These are phyloP conservation scores for Pantherophis vulpinus DNA, from an alignment of 2,797 vertebrate species.

Conservation along the genomic window DNA sequence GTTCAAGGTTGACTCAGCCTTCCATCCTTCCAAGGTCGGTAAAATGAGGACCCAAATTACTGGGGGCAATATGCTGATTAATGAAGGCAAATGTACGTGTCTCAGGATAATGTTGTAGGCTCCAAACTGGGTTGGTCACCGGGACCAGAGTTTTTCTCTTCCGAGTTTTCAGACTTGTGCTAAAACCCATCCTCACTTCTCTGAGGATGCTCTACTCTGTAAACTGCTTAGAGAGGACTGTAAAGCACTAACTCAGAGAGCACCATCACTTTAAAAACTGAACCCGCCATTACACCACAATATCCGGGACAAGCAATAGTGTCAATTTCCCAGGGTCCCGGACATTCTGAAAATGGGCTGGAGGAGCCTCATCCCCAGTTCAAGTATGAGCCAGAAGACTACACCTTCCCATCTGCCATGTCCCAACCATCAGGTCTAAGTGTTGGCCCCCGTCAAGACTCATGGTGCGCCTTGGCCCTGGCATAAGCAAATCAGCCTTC, in stretches of 20 bases:
- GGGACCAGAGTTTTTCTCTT: not conserved
- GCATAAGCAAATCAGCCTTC: constrained; percentile 71
- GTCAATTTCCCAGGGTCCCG: constrained; percentile 54
- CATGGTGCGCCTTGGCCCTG: constrained; percentile 90
- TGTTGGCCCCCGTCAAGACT: constrained; percentile 73
- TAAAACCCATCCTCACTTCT: not conserved
- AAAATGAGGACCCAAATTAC: not conserved
- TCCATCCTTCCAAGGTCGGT: not conserved
- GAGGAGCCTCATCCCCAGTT: constrained; percentile 80
- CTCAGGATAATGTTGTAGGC: not conserved
- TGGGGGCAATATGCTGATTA: not conserved
- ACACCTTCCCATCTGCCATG: constrained; percentile 77
- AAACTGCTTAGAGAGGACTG: not conserved
- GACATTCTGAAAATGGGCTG: constrained; percentile 73
- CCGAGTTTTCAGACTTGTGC: not conserved
- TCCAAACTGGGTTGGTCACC: not conserved
- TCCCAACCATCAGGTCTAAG: constrained; percentile 76
- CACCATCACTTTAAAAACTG: no score
- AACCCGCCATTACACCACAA: no score
- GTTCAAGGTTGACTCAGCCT: not conserved
- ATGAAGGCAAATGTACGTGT: not conserved
- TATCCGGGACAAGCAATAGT: no score
- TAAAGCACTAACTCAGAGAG: not conserved
- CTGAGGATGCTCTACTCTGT: not conserved
- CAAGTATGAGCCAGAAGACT: constrained; percentile 89